These are phyloP conservation scores for Dynastes hyllus DNA, from an alignment of 2,888 invertebrate genomes.

Conservation along the genomic window DNA sequence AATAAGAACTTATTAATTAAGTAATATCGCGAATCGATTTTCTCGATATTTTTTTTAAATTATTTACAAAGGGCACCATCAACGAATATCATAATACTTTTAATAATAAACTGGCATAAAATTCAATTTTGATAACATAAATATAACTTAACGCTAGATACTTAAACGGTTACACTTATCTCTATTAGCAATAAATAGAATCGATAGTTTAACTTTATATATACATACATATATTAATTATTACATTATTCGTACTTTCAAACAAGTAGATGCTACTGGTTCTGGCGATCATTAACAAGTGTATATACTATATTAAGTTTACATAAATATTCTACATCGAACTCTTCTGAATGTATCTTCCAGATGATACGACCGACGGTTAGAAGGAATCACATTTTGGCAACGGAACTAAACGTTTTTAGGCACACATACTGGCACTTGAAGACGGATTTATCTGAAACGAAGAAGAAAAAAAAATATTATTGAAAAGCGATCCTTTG, in stretches of 20 bases:
- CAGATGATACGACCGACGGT: not conserved
- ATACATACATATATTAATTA: not conserved
- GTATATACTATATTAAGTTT: not conserved
- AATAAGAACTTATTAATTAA: no score
- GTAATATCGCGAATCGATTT: not conserved
- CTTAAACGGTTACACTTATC: slow-evolving; percentile 18
- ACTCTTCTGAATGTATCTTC: not conserved
- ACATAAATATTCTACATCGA: not conserved
- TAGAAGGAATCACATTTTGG: slow-evolving; percentile 25
- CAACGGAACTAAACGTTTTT: not conserved
- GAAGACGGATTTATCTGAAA: slow-evolving; percentile 51
- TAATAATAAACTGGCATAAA: slow-evolving; percentile 11
- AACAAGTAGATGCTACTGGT: not conserved
- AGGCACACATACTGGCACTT: slow-evolving; percentile 43
- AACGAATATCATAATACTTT: slow-evolving; percentile 13
- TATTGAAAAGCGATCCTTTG: slow-evolving; percentile 41
- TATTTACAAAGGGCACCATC: slow-evolving; percentile 10
- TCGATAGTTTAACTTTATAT: slow-evolving; percentile 15
- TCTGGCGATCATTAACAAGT: slow-evolving; percentile 1
- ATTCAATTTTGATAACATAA: slow-evolving; percentile 26
- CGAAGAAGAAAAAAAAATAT: slow-evolving; percentile 34
- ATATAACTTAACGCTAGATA: slow-evolving; percentile 28
- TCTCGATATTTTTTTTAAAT: not conserved
- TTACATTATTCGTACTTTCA: not conserved
- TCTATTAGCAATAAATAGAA: slow-evolving; percentile 16